phyloP scores from a whole-genome alignment of 1,140 invertebrate genomes.

The Drosophila pseudoobscura region DNA sequence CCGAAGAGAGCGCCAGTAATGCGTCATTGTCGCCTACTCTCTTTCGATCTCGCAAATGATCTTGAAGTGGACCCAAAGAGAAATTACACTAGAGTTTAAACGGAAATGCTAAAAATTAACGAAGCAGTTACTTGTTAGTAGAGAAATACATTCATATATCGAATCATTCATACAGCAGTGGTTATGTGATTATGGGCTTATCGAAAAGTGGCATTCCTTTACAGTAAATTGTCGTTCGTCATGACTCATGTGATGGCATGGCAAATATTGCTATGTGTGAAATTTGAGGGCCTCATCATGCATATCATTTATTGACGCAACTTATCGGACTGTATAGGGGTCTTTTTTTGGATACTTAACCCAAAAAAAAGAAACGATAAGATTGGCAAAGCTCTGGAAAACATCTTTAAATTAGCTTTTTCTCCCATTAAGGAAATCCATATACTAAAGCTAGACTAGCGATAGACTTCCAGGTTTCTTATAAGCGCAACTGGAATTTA shows the following conservation, averaged over 20 bases:
- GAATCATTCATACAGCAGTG: slow-evolving; percentile 6
- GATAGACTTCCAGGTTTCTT: slow-evolving; percentile 23
- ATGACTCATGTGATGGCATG: slow-evolving; percentile 48
- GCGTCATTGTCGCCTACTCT: slow-evolving; percentile 46
- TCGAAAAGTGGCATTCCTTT: slow-evolving; percentile 44
- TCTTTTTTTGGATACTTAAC: slow-evolving; percentile 23
- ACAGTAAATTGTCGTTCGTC: slow-evolving; percentile 8
- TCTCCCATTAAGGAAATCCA: slow-evolving; percentile 22
- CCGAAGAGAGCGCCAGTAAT: slow-evolving; percentile 17
- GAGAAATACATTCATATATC: slow-evolving; percentile 13
- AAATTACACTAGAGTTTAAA: slow-evolving; percentile 23
- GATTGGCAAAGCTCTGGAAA: slow-evolving; percentile 16
- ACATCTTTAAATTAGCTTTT: neutral
- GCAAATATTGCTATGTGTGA: slow-evolving; percentile 39
- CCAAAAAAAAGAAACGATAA: slow-evolving; percentile 26
- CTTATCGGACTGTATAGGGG: neutral
- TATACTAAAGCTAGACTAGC: slow-evolving; percentile 8
- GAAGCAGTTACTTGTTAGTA: neutral
- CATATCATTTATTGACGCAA: slow-evolving; percentile 21
- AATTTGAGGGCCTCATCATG: slow-evolving; percentile 40
- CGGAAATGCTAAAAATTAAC: slow-evolving; percentile 19
- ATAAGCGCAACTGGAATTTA: slow-evolving; percentile 33
- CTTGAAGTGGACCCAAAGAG: slow-evolving; percentile 15
- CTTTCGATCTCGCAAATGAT: slow-evolving; percentile 40
- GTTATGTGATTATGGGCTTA: slow-evolving; percentile 54